These are phyloP conservation scores for Proterorhinus semilunaris DNA, from an alignment of 2,113 vertebrate species.

Conservation along the genomic window DNA sequence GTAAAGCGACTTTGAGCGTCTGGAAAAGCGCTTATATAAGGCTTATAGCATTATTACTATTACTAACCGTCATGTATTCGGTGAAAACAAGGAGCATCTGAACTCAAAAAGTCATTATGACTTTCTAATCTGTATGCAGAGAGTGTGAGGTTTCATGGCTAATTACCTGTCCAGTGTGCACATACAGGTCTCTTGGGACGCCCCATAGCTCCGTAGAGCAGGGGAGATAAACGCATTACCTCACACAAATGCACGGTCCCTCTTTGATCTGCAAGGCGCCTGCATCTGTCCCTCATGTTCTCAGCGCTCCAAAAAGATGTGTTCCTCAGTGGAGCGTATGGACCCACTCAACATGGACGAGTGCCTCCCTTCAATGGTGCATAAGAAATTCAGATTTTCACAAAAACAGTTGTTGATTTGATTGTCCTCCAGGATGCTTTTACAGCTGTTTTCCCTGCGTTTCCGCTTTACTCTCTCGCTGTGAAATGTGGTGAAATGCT, in stretches of 20 bases:
- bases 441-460: conserved; percentile 1
- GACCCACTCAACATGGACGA: conserved; percentile 26
- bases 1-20: no score
- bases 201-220: conserved; percentile 5
- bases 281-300: conserved; percentile 52
- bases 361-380: conserved; percentile 40
- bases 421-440: conserved; percentile 10
- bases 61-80: not conserved
- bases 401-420: conserved; percentile 18
- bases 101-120: not conserved
- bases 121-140: not conserved
- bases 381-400: conserved; percentile 37
- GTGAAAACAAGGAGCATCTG: not conserved
- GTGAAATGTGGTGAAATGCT: not conserved
- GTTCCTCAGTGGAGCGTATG: conserved; percentile 43
- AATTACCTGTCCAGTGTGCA: conserved; percentile 16
- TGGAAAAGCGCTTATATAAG: no score
- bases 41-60: no score
- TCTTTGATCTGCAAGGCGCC: conserved; percentile 53
- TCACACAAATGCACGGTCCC: conserved; percentile 12
- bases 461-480: conserved; percentile 6
- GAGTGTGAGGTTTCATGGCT: conserved; percentile 3
- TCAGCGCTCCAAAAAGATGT: conserved; percentile 25
- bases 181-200: conserved; percentile 25
- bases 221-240: conserved; percentile 20